Evolutionary conservation across 2,113 vertebrate species (phyloP).

Genomic region (Meles meles): DNA sequence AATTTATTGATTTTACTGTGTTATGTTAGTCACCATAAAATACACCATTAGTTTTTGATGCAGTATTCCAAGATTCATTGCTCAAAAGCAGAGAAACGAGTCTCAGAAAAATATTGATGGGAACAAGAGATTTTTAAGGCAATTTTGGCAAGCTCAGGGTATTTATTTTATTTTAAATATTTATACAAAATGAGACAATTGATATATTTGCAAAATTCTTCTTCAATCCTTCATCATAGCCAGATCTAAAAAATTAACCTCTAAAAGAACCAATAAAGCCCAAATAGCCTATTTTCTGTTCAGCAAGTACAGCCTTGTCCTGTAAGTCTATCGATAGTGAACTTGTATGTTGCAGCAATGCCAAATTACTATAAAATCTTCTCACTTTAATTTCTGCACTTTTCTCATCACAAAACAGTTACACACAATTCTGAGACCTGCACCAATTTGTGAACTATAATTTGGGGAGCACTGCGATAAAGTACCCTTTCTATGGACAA

Average conservation of each 20-base stretch:
- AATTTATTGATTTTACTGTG: no score
- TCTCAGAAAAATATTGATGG: background rate
- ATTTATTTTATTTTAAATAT: constrained; percentile 22
- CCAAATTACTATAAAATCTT: background rate
- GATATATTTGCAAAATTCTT: constrained; percentile 2
- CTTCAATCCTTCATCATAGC: background rate
- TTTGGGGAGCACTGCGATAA: background rate
- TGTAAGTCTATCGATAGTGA: background rate
- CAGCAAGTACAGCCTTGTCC: background rate
- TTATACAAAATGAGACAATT: constrained; percentile 1
- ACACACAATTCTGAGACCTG: background rate
- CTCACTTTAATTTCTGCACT: background rate
- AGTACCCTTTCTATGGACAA: background rate
- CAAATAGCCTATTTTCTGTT: background rate
- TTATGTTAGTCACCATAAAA: no score
- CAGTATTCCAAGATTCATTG: no score
- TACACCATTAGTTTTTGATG: no score
- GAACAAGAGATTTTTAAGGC: background rate
- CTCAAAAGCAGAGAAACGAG: background rate
- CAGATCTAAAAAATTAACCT: background rate
- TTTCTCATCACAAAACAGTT: background rate
- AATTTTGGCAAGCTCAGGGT: background rate
- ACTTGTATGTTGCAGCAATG: background rate
- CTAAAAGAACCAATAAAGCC: background rate
- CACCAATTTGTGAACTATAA: background rate